Evolutionary conservation across 2,113 vertebrate genomes (phyloP), one percentile per base, ranked within the genome.

Genomic region (Micromys minutus): DNA sequence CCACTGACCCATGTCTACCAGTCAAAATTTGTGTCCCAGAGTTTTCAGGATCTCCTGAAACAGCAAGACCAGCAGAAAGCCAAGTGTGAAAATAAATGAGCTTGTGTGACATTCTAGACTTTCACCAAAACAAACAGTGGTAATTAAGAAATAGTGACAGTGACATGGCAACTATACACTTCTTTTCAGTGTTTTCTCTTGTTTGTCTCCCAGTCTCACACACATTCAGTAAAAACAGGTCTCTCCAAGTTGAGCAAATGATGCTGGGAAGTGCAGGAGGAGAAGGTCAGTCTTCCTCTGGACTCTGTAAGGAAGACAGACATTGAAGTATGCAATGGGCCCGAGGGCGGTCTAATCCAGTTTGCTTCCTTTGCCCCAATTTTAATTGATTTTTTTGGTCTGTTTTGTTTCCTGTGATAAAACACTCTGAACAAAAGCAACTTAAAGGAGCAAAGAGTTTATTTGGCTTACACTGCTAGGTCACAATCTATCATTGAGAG

Each of bases 151-250:
- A 50, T 16, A 89, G 9, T 76, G 13, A 65, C 67, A 91, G 39
- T 81, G 80, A 93, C 85, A 72, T 57, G 22, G 36, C 47, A 13
- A 71, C 42, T 45, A 67, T 34, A 15, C 31, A 81, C 57, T 75
- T 12, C 42, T 89, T 65, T 93, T 85, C 55, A 83, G 45, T 12
- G 67, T 21, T 45, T 47, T 83, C 81, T 79, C 19, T 89, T 80
- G 45, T 91, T 93, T 88, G 31, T 72, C 16, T 45, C 17, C 45
- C 91, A 52, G 74, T 86, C 12, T 91, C 34, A 7, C 6, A 79
- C 39, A 45, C 16, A 34, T 80, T 92, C 80, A 57, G 42, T 91
- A 39, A 86, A 84, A 92, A 61, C 5, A 76, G 34, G 80, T 42
- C 34, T 7, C 59, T 6, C 24, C 17, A 2, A 17, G 12, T 88